phyloP scores from a whole-genome alignment of 1,140 invertebrate genomes.

The Drosophila prosaltans region DNA sequence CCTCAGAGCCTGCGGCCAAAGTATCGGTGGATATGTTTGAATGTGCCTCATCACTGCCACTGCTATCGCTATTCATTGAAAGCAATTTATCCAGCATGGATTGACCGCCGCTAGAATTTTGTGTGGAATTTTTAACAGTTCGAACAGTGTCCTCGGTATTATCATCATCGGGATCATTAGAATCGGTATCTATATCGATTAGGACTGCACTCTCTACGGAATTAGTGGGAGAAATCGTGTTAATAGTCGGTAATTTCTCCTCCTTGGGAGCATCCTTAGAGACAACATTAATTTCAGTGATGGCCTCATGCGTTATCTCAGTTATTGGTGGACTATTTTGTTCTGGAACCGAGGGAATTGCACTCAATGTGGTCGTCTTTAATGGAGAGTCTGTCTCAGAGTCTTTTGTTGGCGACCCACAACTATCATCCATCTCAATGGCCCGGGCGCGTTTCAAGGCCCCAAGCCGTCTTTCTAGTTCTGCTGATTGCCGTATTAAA shows the following conservation, averaged over 20 bases:
- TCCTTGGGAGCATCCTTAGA: slow-evolving; percentile 11
- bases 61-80: slow-evolving; percentile 79
- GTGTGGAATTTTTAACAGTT: slow-evolving; percentile 54
- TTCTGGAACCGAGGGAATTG: neutral
- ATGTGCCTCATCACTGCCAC: slow-evolving; percentile 71
- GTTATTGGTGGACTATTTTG: slow-evolving; percentile 1
- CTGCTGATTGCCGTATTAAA: slow-evolving; percentile 87
- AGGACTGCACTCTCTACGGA: slow-evolving; percentile 26
- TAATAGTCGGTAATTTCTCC: slow-evolving; percentile 5
- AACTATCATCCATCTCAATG: slow-evolving; percentile 72
- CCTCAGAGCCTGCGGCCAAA: slow-evolving; percentile 74
- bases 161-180: slow-evolving; percentile 72
- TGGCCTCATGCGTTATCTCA: slow-evolving; percentile 1
- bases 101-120: slow-evolving; percentile 59
- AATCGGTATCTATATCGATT: slow-evolving; percentile 67
- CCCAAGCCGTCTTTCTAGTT: slow-evolving; percentile 69
- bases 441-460: slow-evolving; percentile 68
- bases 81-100: slow-evolving; percentile 81
- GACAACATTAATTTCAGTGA: neutral
- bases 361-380: neutral
- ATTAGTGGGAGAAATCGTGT: slow-evolving; percentile 27
- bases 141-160: slow-evolving; percentile 79
- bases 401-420: slow-evolving; percentile 46
- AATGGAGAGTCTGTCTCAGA: neutral
- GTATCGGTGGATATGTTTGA: slow-evolving; percentile 80